A percentile compares a stretch with the other conserved stretches of the same genome.
Evolutionary conservation across 2,888 invertebrate species (phyloP).

Genomic region (Himalopsyche kuldschensis): DNA sequence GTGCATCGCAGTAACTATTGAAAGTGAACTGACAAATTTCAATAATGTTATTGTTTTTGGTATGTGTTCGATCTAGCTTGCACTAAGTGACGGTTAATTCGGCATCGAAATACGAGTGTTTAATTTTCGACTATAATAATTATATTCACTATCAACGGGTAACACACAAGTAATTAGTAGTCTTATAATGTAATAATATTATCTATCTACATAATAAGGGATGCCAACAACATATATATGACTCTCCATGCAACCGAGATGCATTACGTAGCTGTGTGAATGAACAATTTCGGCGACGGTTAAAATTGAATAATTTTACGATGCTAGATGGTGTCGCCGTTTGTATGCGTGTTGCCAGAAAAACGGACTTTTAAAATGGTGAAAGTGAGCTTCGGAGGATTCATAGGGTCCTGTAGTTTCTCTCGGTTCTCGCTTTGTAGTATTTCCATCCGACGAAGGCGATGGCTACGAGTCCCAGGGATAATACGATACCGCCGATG

Average conservation of each 20-base stretch:
- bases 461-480: conserved; percentile 76
- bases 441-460: conserved; percentile 84
- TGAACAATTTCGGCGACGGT: neutral
- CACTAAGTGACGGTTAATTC: neutral
- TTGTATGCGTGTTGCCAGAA: neutral
- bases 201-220: neutral
- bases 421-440: conserved; percentile 82
- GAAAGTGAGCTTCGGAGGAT: neutral
- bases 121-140: no score
- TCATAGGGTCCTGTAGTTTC: conserved; percentile 89
- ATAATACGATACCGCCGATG: conserved; percentile 83
- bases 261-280: neutral
- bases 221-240: neutral
- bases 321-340: neutral
- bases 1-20: neutral
- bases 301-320: neutral
- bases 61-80: neutral
- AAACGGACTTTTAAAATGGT: neutral
- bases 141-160: neutral
- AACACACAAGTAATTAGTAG: neutral
- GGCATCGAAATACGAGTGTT: neutral
- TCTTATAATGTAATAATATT: neutral
- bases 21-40: neutral
- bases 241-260: neutral
- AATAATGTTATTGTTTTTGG: neutral